A percentile compares a stretch with the other conserved stretches of the same genome.
Evolutionary conservation across 2,113 vertebrate species (phyloP).

Genomic region (Ia io): DNA sequence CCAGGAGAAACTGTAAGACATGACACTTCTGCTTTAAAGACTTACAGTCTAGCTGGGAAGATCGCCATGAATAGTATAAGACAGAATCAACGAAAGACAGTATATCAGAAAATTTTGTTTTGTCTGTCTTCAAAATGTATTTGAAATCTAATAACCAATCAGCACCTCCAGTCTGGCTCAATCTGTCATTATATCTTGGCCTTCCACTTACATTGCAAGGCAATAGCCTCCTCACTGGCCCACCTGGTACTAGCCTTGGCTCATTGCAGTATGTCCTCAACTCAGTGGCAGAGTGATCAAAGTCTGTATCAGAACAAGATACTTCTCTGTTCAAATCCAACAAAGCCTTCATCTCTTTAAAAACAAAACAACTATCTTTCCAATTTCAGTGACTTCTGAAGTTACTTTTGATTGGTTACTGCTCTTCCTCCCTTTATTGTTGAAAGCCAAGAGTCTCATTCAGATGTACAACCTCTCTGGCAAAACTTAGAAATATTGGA

Average conservation of each 20-base stretch:
- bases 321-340: background rate
- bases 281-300: background rate
- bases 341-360: background rate
- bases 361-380: background rate
- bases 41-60: background rate
- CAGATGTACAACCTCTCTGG: background rate
- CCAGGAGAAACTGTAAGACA: background rate
- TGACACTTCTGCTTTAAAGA: background rate
- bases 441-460: background rate
- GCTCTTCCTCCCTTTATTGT: background rate
- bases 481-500: background rate
- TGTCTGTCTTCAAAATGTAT: background rate
- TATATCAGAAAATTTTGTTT: background rate
- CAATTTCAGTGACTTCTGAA: background rate
- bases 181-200: background rate
- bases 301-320: background rate
- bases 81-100: background rate
- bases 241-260: background rate
- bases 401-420: background rate
- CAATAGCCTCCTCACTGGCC: too few species aligned
- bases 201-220: too few species aligned
- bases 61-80: background rate
- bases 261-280: background rate
- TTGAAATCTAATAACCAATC: background rate
- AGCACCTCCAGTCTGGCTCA: background rate